phyloP scores from a whole-genome alignment of 2,888 invertebrate genomes.

The Drosophila neutralis region DNA sequence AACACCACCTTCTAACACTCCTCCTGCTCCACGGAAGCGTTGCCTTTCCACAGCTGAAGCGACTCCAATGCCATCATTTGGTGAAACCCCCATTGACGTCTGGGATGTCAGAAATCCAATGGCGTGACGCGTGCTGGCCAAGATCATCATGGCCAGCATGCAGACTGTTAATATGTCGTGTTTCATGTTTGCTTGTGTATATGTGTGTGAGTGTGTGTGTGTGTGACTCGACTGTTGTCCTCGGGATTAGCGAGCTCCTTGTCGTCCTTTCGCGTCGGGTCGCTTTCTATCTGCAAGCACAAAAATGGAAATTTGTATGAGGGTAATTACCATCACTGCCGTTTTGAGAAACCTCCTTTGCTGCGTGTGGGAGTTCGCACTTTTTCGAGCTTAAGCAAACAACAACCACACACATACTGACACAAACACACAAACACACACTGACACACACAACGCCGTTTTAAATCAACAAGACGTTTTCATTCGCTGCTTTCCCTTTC shows the following conservation, averaged over 20 bases:
- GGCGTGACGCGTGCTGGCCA: constrained; percentile 60
- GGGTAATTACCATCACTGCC: constrained; percentile 75
- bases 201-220: constrained; percentile 11
- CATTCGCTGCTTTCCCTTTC: constrained; percentile 10
- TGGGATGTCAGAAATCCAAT: constrained; percentile 64
- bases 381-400: constrained; percentile 62
- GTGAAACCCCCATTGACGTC: constrained; percentile 29
- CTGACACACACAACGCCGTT: constrained; percentile 10
- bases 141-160: constrained; percentile 71
- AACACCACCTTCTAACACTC: constrained; percentile 15
- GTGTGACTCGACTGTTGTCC: constrained; percentile 41
- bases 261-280: constrained; percentile 13
- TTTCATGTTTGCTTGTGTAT: constrained; percentile 60
- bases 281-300: constrained; percentile 44
- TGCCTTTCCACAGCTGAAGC: constrained; percentile 27
- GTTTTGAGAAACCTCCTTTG: constrained; percentile 13
- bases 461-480: constrained; percentile 38
- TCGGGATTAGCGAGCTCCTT: constrained; percentile 58
- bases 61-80: constrained; percentile 23
- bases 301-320: constrained; percentile 53
- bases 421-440: constrained; percentile 16
- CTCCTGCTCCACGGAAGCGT: constrained; percentile 12
- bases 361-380: constrained; percentile 48
- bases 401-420: constrained; percentile 36
- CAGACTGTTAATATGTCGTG: constrained; percentile 62